Evolutionary conservation across 92 coral and sea anemone species (phyloP), one percentile per base, ranked within the genome.

Genomic region (Palythoa heliodiscus): DNA sequence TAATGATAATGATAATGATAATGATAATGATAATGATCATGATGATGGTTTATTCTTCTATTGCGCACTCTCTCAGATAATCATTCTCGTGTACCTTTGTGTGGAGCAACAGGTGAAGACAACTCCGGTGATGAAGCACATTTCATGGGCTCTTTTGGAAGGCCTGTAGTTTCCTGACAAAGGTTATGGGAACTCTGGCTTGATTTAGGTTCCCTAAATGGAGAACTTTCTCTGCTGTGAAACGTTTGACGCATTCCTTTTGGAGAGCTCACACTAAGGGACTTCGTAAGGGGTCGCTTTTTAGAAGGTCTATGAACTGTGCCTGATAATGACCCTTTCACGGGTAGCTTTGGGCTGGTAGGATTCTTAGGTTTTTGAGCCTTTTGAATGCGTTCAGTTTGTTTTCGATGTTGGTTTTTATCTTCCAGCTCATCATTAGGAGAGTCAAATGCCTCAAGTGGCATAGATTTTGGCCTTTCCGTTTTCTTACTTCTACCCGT

Each of bases 81-180:
- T 12, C 12, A 19, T 52, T 75, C 37, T 2, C 40, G 2, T 70
- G 48, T 16, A 94, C 98, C 95, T 94, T 88, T 88, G 64, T 85
- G 75, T 9, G 86, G 39, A 15, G 98, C 88, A 1, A 89, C 78
- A 9, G 98, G 98, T 38, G 95, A 94, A 10, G 92, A 88, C 29
- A 94, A 37, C 74, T 94, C 98, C 6, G 98, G 98, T 35, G 98
- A 94, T 12, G 98, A 94, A 4, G 98, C 87, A 61, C 98, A 90
- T 85, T 92, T 94, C 81, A 83, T 89, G 16, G 93, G 88, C 60
- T 87, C 82, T 11, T 84, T 16, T 40, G 84, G 48, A n/a, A 47
- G 5, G 8, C 47, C 70, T 25, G 37, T 54, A 2, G 16, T 55
- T 57, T 52, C 74, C 22, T 66, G 73, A 20, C 55, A 82, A 38